A percentile compares a stretch with the other conserved stretches of the same genome.
phyloP scores from a whole-genome alignment of 1,140 invertebrate species.

The Diorhabda sublineata region DNA sequence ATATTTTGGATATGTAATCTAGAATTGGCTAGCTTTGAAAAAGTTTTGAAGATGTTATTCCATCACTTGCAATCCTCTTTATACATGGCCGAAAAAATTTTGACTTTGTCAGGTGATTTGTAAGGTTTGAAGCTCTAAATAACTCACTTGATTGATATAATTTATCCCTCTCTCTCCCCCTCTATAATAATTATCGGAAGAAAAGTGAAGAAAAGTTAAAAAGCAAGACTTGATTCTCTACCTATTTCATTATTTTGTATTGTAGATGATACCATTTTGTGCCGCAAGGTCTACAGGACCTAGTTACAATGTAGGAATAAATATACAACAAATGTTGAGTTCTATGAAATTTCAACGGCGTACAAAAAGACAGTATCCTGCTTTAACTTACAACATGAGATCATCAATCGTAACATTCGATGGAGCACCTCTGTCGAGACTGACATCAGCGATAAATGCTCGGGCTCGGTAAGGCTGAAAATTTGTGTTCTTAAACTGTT shows the following conservation, averaged over 20 bases:
- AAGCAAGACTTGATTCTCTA: too few species aligned
- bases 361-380: conserved; percentile 40
- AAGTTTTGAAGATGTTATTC: too few species aligned
- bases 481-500: neutral
- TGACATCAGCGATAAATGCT: conserved; percentile 40
- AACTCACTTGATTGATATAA: too few species aligned
- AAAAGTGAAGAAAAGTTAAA: too few species aligned
- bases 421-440: conserved; percentile 30
- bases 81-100: too few species aligned
- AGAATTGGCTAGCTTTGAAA: too few species aligned
- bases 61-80: too few species aligned
- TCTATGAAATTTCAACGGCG: conserved; percentile 51
- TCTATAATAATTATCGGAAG: too few species aligned
- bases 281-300: conserved; percentile 52
- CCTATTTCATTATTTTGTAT: conserved; percentile 24
- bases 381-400: conserved; percentile 44
- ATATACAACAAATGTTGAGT: conserved; percentile 55
- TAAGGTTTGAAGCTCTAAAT: too few species aligned
- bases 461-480: conserved; percentile 24
- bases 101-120: too few species aligned
- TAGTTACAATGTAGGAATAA: conserved; percentile 55
- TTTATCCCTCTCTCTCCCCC: too few species aligned
- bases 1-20: too few species aligned
- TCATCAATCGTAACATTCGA: conserved; percentile 42
- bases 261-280: conserved; percentile 54